These are phyloP conservation scores for Xenops minutus DNA, from an alignment of 2,797 vertebrate species.

Conservation along the genomic window DNA sequence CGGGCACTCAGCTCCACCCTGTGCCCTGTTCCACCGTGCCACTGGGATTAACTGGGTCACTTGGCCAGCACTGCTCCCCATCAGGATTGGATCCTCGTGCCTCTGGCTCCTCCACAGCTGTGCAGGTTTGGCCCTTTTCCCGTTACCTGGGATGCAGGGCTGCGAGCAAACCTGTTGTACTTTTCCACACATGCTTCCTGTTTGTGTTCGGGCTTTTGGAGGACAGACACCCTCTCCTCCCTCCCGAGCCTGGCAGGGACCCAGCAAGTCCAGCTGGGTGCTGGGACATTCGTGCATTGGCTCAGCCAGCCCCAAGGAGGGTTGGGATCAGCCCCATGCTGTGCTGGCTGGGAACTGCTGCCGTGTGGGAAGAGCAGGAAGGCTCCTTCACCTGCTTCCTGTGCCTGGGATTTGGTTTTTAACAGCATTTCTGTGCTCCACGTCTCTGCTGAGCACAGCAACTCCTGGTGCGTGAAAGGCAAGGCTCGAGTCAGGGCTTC, in stretches of 20 bases:
- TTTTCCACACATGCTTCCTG: neutral
- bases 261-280: neutral
- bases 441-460: neutral
- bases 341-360: neutral
- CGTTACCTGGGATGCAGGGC: neutral
- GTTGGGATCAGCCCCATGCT: neutral
- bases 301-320: neutral
- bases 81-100: neutral
- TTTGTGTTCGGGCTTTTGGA: neutral
- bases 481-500: neutral
- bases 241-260: neutral
- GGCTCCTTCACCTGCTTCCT: neutral
- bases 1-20: neutral
- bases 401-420: neutral
- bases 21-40: neutral
- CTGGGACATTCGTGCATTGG: fast-evolving
- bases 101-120: neutral
- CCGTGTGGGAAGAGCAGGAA: neutral
- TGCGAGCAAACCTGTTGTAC: fast-evolving
- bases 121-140: neutral
- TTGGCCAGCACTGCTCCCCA: fast-evolving
- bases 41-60: neutral
- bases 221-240: neutral
- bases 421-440: neutral
- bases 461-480: neutral